These are phyloP conservation scores for Hipposideros larvatus DNA, from an alignment of 2,797 vertebrate species.

Conservation along the genomic window DNA sequence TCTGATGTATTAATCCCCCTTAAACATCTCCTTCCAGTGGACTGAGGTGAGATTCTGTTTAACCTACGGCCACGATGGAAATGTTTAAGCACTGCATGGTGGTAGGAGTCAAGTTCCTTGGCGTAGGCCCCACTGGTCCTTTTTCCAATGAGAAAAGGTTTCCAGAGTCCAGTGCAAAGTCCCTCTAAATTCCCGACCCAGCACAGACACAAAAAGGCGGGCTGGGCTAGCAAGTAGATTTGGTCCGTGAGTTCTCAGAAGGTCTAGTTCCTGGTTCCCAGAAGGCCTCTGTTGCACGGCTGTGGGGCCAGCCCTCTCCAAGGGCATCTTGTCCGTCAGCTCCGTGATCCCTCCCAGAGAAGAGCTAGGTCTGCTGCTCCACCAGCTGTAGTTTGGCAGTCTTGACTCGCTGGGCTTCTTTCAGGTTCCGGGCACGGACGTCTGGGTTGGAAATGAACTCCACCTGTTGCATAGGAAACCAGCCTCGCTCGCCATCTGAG, in stretches of 20 bases:
- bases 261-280: not conserved
- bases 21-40: not conserved
- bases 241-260: not conserved
- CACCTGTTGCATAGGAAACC: conserved; percentile 93
- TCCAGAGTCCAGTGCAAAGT: conserved; percentile 58
- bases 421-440: conserved; percentile 92
- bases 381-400: conserved; percentile 92
- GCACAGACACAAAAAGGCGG: conserved; percentile 45
- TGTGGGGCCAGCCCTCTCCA: not conserved
- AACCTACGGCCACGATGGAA: not conserved
- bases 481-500: conserved; percentile 94
- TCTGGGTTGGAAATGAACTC: conserved; percentile 93
- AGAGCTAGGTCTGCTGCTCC: conserved; percentile 61
- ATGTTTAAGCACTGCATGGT: not conserved
- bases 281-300: not conserved
- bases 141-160: conserved; percentile 43
- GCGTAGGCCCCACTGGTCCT: not conserved
- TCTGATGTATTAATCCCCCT: not conserved
- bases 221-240: not conserved
- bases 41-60: conserved; percentile 29
- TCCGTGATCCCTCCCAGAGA: not conserved
- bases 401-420: conserved; percentile 94
- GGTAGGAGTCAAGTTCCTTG: not conserved
- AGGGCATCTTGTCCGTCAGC: not conserved
- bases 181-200: conserved; percentile 42